Percentiles rank a stretch among this genome's conserved stretches.
Conservation (phyloP, 2,113 vertebrate genomes). For the Uria lomvia region DNA sequence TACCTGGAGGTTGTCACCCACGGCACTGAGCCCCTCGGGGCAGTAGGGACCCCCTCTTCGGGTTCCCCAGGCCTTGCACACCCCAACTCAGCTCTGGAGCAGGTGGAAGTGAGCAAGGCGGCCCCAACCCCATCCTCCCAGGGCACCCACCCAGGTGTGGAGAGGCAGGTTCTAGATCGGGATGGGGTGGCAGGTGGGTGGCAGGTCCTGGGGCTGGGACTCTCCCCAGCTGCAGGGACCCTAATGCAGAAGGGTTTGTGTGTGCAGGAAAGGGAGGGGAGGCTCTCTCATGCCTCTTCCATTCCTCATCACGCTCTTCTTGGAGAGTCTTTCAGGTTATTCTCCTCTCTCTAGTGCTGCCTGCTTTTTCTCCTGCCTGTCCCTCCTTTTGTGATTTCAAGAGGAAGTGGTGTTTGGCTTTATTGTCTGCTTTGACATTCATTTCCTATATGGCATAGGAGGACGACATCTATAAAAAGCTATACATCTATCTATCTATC, state of each 20-base stretch:
- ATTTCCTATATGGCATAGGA: not conserved
- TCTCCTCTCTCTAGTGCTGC: not conserved
- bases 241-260: accelerated
- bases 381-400: not conserved
- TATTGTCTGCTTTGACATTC: not conserved
- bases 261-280: not conserved
- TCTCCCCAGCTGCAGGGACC: not conserved
- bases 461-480: not conserved
- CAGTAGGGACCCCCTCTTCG: accelerated
- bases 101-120: not conserved
- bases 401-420: not conserved
- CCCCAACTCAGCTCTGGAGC: not conserved
- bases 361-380: not conserved
- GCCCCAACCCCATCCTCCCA: accelerated
- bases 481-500: not conserved
- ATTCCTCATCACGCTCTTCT: not conserved
- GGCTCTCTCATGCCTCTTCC: not conserved
- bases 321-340: not conserved
- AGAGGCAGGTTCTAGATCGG: not conserved
- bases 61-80: not conserved
- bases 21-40: accelerated
- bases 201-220: not conserved
- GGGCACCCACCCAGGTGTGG: not conserved
- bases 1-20: not conserved
- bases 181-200: not conserved